phyloP scores from a whole-genome alignment of 1,140 invertebrate species.

The Daktulosphaira vitifoliae region DNA sequence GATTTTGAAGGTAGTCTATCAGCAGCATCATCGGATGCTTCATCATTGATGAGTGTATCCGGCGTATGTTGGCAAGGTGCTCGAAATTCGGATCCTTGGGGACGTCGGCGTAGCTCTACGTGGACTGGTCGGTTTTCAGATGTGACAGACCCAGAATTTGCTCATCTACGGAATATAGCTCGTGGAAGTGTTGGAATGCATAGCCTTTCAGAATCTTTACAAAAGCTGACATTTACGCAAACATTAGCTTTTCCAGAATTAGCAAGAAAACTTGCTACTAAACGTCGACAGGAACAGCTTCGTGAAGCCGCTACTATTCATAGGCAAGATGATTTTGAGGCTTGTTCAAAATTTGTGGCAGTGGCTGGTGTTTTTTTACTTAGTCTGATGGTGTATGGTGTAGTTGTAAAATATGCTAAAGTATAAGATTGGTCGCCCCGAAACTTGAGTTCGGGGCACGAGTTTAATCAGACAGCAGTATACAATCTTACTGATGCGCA shows the following conservation, averaged over 20 bases:
- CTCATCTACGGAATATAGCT: conserved; percentile 55
- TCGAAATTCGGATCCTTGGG: conserved; percentile 45
- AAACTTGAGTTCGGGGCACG: conserved; percentile 39
- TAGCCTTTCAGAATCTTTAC: conserved; percentile 59
- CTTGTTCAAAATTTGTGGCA: conserved; percentile 47
- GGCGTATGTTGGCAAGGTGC: conserved; percentile 43
- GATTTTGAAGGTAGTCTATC: conserved; percentile 39
- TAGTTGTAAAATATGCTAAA: conserved; percentile 64
- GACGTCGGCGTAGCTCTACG: conserved; percentile 45
- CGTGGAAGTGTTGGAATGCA: conserved; percentile 62
- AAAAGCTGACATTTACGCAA: conserved; percentile 67
- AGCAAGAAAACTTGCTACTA: conserved; percentile 57
- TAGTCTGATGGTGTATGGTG: conserved; percentile 62
- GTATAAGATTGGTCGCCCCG: conserved; percentile 67
- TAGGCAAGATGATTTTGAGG: conserved; percentile 43
- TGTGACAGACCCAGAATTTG: conserved; percentile 60
- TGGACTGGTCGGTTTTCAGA: conserved; percentile 55
- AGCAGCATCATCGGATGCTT: conserved; percentile 50
- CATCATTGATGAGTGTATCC: conserved; percentile 46
- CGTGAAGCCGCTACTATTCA: conserved; percentile 44
- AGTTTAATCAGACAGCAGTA: neutral
- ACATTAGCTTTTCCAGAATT: conserved; percentile 63
- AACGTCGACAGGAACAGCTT: conserved; percentile 48
- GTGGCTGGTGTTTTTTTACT: conserved; percentile 60
- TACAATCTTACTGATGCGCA: no score